phyloP scores from a whole-genome alignment of 2,113 vertebrate species.

The Cheirogaleus medius region DNA sequence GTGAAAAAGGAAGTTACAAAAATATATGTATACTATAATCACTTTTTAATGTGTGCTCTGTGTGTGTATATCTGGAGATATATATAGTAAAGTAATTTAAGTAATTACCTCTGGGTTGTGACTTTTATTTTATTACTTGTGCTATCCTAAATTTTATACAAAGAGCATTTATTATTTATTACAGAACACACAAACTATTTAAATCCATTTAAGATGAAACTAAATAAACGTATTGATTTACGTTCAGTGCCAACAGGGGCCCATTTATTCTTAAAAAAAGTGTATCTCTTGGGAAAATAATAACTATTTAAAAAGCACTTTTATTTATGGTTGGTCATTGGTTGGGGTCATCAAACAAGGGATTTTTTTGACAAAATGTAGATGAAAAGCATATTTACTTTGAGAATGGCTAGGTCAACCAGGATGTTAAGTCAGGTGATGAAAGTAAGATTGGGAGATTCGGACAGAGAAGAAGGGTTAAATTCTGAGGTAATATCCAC shows the following conservation, averaged over 20 bases:
- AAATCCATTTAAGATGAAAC: not conserved
- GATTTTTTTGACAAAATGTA: not conserved
- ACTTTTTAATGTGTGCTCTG: not conserved
- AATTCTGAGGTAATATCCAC: not conserved
- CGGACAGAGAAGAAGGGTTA: not conserved
- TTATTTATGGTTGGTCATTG: not conserved
- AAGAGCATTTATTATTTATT: not conserved
- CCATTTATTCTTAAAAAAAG: not conserved
- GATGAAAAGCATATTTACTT: not conserved
- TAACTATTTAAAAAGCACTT: not conserved
- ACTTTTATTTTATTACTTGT: conserved; percentile 7
- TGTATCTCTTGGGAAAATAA: not conserved
- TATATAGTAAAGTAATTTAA: not conserved
- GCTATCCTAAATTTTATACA: not conserved
- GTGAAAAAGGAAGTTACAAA: not conserved
- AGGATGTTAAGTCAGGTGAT: not conserved
- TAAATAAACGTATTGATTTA: not conserved
- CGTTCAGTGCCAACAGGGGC: not conserved
- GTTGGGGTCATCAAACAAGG: not conserved
- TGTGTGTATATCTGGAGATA: not conserved
- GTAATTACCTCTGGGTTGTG: not conserved
- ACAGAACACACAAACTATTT: not conserved
- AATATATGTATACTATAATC: not conserved
- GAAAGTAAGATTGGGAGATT: not conserved
- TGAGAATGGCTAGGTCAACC: not conserved